Evolutionary conservation across 2,888 invertebrate genomes (phyloP).

Genomic region (Bombyx huttoni): DNA sequence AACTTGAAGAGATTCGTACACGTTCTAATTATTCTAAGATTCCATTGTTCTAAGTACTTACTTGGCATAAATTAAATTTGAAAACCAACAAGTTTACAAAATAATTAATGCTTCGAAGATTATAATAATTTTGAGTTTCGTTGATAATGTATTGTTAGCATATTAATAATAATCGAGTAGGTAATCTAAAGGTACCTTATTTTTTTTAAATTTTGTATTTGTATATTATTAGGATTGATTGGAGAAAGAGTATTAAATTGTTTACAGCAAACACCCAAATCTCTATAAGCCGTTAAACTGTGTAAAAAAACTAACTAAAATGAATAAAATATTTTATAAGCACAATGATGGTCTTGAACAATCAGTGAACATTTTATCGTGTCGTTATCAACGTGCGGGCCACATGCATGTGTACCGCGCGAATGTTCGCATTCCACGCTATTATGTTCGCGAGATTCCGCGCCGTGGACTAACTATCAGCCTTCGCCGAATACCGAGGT

Average conservation of each 20-base stretch:
- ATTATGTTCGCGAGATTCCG: constrained; percentile 58
- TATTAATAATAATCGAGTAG: too few species aligned
- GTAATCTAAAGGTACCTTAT: too few species aligned
- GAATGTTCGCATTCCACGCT: constrained; percentile 54
- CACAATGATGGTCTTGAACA: constrained; percentile 25
- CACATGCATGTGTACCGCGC: constrained; percentile 30
- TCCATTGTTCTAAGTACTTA: neutral
- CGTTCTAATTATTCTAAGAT: neutral
- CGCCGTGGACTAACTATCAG: constrained; percentile 24
- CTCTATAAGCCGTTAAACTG: too few species aligned
- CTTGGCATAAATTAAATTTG: neutral
- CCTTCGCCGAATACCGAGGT: constrained; percentile 22
- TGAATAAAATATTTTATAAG: too few species aligned
- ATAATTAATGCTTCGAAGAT: neutral
- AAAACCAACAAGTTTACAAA: neutral
- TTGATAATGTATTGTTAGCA: too few species aligned
- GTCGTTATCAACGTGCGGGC: constrained; percentile 44
- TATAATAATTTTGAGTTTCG: neutral
- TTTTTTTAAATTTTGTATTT: too few species aligned
- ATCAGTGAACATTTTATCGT: constrained; percentile 58
- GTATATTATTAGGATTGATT: too few species aligned
- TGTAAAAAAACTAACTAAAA: too few species aligned
- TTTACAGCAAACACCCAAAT: too few species aligned
- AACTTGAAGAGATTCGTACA: neutral
- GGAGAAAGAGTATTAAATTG: too few species aligned